Evolutionary conservation across 92 coral and sea anemone species (phyloP).

Genomic region (Plumapathes pennacea): DNA sequence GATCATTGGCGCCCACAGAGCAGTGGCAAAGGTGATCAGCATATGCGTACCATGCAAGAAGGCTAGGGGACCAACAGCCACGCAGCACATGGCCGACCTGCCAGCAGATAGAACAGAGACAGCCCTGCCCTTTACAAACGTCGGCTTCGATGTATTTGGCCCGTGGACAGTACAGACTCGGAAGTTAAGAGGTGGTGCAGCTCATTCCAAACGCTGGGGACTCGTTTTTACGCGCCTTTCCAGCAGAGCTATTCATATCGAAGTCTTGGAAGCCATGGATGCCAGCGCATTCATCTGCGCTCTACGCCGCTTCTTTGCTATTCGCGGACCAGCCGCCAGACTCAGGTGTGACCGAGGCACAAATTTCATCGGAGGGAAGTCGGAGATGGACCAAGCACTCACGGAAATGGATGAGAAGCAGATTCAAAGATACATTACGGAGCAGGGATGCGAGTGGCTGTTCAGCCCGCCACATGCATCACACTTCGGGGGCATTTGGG

Average conservation of each 20-base stretch:
- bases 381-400: constrained; percentile 4
- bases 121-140: constrained; percentile 24
- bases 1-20: constrained; percentile 14
- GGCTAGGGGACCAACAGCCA: background rate
- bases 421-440: too few species aligned
- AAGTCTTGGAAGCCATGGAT: background rate
- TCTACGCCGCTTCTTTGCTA: constrained; percentile 1
- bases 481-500: too few species aligned
- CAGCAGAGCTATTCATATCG: constrained; percentile 3
- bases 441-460: too few species aligned
- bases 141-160: constrained; percentile 30
- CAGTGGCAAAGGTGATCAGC: constrained; percentile 18
- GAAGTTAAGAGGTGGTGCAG: too few species aligned
- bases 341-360: constrained; percentile 2
- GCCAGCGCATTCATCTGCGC: too few species aligned
- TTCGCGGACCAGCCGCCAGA: constrained; percentile 5
- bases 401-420: background rate
- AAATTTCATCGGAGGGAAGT: constrained; percentile 3
- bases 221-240: background rate
- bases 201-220: constrained; percentile 7
- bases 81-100: constrained; percentile 25
- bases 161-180: constrained; percentile 18
- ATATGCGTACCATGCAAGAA: constrained; percentile 15
- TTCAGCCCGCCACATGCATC: too few species aligned
- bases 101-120: constrained; percentile 17